Conservation (phyloP, 2,797 vertebrate species). For the Silurus lanzhouensis region DNA sequence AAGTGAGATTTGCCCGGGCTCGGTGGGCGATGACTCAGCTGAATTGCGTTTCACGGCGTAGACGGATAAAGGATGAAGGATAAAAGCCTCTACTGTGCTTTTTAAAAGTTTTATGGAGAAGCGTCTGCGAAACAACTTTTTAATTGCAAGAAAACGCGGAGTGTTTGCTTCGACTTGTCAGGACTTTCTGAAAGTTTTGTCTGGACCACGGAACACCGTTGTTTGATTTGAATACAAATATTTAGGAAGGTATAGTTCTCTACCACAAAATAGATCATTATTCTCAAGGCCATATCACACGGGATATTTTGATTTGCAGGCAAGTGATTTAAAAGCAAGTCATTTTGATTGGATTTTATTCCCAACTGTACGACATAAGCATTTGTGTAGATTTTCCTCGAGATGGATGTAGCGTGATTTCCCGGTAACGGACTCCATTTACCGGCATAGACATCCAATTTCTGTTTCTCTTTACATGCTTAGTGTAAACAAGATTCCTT, state of each 20-base stretch:
- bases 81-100: constrained; percentile 5
- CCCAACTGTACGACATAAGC: not conserved
- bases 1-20: constrained; percentile 31
- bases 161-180: not conserved
- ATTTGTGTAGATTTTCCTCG: not conserved
- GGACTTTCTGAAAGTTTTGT: not conserved
- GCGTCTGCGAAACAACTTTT: constrained; percentile 14
- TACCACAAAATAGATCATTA: not conserved
- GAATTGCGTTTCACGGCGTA: constrained; percentile 32
- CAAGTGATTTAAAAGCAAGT: too few species aligned
- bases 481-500: not conserved
- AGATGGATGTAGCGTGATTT: not conserved
- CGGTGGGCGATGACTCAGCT: constrained; percentile 33
- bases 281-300: not conserved
- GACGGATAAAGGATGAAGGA: constrained; percentile 29
- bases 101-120: constrained; percentile 24
- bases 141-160: not conserved
- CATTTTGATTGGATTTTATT: not conserved
- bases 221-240: not conserved
- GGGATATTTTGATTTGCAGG: not conserved
- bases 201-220: too few species aligned
- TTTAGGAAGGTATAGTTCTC: not conserved
- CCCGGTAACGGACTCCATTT: not conserved
- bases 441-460: constrained; percentile 34
- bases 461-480: not conserved